phyloP scores from a whole-genome alignment of 2,888 invertebrate genomes.

The Micoletzkya japonica region DNA sequence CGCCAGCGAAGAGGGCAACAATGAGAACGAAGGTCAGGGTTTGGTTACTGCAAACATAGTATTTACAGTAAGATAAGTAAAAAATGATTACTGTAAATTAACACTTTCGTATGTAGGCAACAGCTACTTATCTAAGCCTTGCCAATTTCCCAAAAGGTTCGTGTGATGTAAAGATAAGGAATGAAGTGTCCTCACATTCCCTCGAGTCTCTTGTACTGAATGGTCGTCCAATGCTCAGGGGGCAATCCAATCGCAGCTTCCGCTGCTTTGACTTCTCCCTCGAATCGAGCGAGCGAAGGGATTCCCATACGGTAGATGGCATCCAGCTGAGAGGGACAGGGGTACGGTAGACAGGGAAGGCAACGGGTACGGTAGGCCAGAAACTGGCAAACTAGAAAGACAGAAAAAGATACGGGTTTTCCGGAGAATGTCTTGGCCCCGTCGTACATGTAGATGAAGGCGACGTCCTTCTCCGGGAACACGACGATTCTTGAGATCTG shows the following conservation, averaged over 20 bases:
- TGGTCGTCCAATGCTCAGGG: slow-evolving; percentile 56
- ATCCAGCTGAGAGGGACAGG: slow-evolving; percentile 31
- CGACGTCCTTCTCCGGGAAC: slow-evolving; percentile 51
- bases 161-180: too few species aligned
- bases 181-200: slow-evolving; percentile 44
- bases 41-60: slow-evolving; percentile 2
- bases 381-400: not conserved
- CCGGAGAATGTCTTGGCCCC: slow-evolving; percentile 49
- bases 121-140: too few species aligned
- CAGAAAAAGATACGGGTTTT: slow-evolving; percentile 30
- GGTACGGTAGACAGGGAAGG: not conserved
- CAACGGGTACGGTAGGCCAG: not conserved
- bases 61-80: not conserved
- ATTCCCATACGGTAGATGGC: slow-evolving; percentile 76
- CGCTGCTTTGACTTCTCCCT: slow-evolving; percentile 83
- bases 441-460: slow-evolving; percentile 39
- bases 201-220: slow-evolving; percentile 50
- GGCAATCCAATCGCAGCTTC: slow-evolving; percentile 71
- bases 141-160: too few species aligned
- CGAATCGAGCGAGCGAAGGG: slow-evolving; percentile 82
- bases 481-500: slow-evolving; percentile 47
- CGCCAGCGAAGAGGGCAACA: slow-evolving; percentile 38
- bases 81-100: not conserved
- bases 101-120: too few species aligned
- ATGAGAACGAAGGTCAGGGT: slow-evolving; percentile 8